Evolutionary conservation across 2,888 invertebrate genomes (phyloP), one percentile per base, ranked within the genome.

Genomic region (Bhutanitis thaidina): DNA sequence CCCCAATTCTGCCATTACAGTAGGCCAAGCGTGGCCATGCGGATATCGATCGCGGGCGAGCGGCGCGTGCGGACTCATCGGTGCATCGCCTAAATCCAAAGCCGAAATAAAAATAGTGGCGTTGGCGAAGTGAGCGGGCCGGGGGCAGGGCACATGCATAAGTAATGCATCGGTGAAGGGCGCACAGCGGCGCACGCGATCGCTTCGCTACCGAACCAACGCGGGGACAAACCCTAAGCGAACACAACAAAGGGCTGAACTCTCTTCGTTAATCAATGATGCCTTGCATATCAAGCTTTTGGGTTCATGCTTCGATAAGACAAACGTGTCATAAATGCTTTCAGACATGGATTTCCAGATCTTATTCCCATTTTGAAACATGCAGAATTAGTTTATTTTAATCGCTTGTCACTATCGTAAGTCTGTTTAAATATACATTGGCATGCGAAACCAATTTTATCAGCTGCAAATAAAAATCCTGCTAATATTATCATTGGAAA

Each of bases 151-250:
- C 67, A 74, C 80, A 87, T 89, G 80, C 86, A 89, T 88, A 85
- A 87, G 83, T 88, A 86, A 87, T 87, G 81, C 83, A 80, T 63
- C 64, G 70, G 72, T 73, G 81, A 79, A 84, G 85, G 84, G 82
- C 79, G 79, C 60, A 44, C 67, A 65, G 63, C 69, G 71, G 74
- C 78, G 75, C 87, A 86, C 88, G 86, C 86, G 80, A 86, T 76
- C 29, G 37, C 20, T 7, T 14, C 38, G 39, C 27, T 15, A 35
- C 40, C n/a, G 20, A 35, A 1, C 9, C 1, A 12, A 61, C 62
- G 70, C 67, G 68, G 56, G 72, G 67, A 72, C 71, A 27, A 27
- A 7, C 34, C 76, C 73, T 71, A 67, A 64, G 61, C 63, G 58
- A 67, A 66, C 65, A 55, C 59, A 69, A 54, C 59, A 69, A 73